Evolutionary conservation across 1,140 invertebrate genomes (phyloP).

Genomic region (Macrobrachium nipponense): DNA sequence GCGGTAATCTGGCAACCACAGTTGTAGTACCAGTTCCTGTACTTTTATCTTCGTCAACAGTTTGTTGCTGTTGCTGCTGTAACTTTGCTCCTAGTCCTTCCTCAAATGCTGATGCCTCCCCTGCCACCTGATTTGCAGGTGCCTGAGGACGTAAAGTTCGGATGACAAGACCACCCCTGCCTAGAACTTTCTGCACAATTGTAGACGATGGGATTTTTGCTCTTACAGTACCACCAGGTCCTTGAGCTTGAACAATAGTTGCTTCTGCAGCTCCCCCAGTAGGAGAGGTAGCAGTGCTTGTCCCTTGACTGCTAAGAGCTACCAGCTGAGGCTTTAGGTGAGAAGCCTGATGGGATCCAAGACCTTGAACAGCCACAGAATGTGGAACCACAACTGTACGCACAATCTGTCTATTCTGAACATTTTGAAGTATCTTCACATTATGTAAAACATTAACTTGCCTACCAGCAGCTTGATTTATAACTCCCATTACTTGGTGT

Average conservation of each 20-base stretch:
- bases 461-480: slow-evolving; percentile 54
- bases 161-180: slow-evolving; percentile 58
- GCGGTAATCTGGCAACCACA: slow-evolving; percentile 50
- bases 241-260: slow-evolving; percentile 43
- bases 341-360: slow-evolving; percentile 51
- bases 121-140: slow-evolving; percentile 31
- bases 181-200: slow-evolving; percentile 52
- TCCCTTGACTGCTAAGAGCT: slow-evolving; percentile 52
- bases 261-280: slow-evolving; percentile 7
- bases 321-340: slow-evolving; percentile 61
- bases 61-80: slow-evolving; percentile 50
- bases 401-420: slow-evolving; percentile 64
- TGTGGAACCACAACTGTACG: slow-evolving; percentile 64
- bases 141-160: slow-evolving; percentile 58
- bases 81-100: slow-evolving; percentile 64
- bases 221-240: slow-evolving; percentile 30
- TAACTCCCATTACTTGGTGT: slow-evolving; percentile 51
- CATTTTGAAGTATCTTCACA: slow-evolving; percentile 64
- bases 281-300: slow-evolving; percentile 27
- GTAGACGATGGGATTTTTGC: slow-evolving; percentile 52
- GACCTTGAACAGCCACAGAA: slow-evolving; percentile 59
- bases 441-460: slow-evolving; percentile 64
- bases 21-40: slow-evolving; percentile 29
- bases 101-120: slow-evolving; percentile 56
- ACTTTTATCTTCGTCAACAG: slow-evolving; percentile 40